A percentile compares a stretch with the other conserved stretches of the same genome.
These are phyloP conservation scores for Sitobion miscanthi DNA, from an alignment of 1,140 invertebrate genomes.

Conservation along the genomic window DNA sequence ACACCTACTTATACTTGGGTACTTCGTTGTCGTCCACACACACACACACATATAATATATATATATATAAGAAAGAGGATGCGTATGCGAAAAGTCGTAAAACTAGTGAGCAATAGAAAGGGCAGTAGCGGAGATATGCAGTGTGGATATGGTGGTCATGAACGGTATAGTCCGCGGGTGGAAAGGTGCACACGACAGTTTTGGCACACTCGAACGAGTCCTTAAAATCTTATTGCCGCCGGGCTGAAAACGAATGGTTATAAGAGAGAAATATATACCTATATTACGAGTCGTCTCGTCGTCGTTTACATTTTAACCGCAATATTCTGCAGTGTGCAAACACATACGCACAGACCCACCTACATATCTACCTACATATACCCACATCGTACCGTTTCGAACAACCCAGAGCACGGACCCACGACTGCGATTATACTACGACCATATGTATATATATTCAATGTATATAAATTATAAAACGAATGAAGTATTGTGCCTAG, in stretches of 20 bases:
- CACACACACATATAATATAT: neutral
- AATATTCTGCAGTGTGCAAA: neutral
- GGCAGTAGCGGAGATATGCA: neutral
- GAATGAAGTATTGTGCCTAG: neutral
- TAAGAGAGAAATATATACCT: conserved; percentile 2
- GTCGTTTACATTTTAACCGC: neutral
- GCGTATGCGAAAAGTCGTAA: conserved; percentile 23
- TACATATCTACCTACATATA: neutral
- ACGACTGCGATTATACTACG: neutral
- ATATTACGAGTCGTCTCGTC: neutral
- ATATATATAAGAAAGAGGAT: neutral
- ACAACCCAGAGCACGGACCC: neutral
- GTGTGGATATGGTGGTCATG: neutral
- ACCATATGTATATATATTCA: neutral
- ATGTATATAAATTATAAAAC: neutral
- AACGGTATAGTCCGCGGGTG: neutral
- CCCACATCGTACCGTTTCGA: neutral
- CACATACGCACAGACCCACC: neutral
- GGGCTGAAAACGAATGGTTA: neutral
- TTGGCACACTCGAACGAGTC: conserved; percentile 44
- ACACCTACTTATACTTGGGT: neutral
- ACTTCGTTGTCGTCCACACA: neutral
- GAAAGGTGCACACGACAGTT: neutral
- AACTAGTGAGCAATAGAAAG: neutral
- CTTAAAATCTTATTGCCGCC: conserved; percentile 29